Base-by-base conservation (phyloP, 2,797 vertebrate species). In the Dendrocincla fuliginosa region DNA sequence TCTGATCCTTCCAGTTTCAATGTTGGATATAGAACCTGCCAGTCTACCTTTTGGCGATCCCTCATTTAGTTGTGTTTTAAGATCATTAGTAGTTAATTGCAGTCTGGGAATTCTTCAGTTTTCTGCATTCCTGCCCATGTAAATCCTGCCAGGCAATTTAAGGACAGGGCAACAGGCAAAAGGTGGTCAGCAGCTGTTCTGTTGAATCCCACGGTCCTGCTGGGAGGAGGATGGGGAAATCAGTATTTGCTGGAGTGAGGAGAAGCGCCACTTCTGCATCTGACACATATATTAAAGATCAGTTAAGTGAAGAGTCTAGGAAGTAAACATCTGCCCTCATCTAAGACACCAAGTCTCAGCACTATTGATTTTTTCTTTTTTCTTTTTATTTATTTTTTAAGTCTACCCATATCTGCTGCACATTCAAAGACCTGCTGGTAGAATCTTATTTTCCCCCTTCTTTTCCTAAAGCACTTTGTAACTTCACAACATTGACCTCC, bases 251-350 rank as follows among this genome's bases (percentile, higher is more conserved):
- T 41, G 55, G 55, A 79, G 84, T 0, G 0, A 73, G 60, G 20
- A 87, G 69, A 80, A 86, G 13, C 25, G 74, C 35, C 12, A 44
- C 33, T 80, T 92, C 73, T 87, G 67, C 42, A 78, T 52, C 24
- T 84, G 53, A 68, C 5, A 50, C 2, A 11, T 20, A 8, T 6
- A 76, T 56, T 65, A 57, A 57, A 70, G 6, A 84, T 53, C 59
- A 65, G 35, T 13, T 61, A 49, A 63, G 16, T 33, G 46, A 85
- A 81, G 22, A 13, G 28, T 50, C 13, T 39, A 64, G 30, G 28
- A 89, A 86, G n/a, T 10, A 87, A 94, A 79, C 20, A 69, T 17
- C 60, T 70, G 60, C 8, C 50, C 19, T 32, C 78, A 28, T 3
- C 77, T 53, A 77, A 37, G 28, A 32, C n/a, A 86, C 37, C 23